Conservation (phyloP, 2,113 vertebrate species). For the Clarias batrachus region DNA sequence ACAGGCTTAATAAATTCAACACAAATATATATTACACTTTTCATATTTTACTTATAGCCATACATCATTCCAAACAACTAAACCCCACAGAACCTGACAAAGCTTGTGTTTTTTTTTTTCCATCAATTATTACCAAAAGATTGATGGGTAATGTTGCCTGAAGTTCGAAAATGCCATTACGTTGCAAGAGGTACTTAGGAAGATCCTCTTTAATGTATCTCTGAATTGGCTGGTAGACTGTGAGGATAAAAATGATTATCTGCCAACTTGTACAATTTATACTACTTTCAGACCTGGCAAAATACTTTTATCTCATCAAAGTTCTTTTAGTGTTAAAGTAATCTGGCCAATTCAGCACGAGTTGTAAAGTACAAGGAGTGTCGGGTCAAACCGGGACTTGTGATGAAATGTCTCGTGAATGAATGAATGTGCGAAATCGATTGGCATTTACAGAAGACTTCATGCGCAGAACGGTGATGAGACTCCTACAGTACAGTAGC, state of each 20-base stretch:
- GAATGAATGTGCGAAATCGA: too few relatives aligned
- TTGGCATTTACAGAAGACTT: too few relatives aligned
- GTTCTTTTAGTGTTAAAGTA: background rate
- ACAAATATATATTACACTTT: background rate
- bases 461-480: too few relatives aligned
- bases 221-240: background rate
- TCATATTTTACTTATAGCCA: background rate
- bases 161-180: background rate
- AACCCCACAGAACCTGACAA: background rate
- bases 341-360: background rate
- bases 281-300: background rate
- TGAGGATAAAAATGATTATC: background rate
- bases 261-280: background rate
- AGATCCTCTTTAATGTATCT: background rate
- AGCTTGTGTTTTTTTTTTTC: background rate
- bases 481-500: too few relatives aligned
- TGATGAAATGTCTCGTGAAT: too few relatives aligned
- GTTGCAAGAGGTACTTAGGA: background rate
- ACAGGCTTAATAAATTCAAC: background rate
- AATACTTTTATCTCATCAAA: background rate
- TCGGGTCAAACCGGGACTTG: too few relatives aligned
- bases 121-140: background rate
- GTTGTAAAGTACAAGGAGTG: background rate
- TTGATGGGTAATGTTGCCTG: background rate
- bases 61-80: background rate